These are phyloP conservation scores for Cotesia congregata DNA, from an alignment of 2,888 invertebrate genomes.

Conservation along the genomic window DNA sequence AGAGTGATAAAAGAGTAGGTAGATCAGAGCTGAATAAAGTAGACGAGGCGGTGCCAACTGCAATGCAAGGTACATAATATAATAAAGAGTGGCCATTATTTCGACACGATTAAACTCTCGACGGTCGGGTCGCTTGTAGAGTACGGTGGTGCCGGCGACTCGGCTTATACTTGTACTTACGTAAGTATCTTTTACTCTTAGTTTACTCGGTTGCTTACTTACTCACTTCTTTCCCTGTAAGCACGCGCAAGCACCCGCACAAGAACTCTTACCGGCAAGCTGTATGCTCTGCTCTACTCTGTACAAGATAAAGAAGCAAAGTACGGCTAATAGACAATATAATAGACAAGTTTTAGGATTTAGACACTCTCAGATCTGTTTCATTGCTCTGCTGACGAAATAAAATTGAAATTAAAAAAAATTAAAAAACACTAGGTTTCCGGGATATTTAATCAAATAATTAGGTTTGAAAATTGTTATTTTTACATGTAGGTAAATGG, in stretches of 20 bases:
- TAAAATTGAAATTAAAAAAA: constrained; percentile 70
- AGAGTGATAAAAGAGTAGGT: not conserved
- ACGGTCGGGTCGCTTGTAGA: constrained; percentile 57
- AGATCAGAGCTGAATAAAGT: constrained; percentile 25
- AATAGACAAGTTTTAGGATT: constrained; percentile 3
- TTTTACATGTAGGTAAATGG: too few relatives aligned
- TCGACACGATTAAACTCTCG: constrained; percentile 60
- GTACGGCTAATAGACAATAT: too few relatives aligned
- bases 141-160: constrained; percentile 26
- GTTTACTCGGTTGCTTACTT: not conserved
- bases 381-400: constrained; percentile 56
- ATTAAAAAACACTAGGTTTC: too few relatives aligned
- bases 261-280: not conserved
- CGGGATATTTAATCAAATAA: too few relatives aligned
- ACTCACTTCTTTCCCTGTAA: constrained; percentile 37
- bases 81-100: constrained; percentile 65
- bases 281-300: not conserved
- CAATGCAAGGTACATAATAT: constrained; percentile 58
- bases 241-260: constrained; percentile 44
- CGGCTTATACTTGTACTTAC: constrained; percentile 41
- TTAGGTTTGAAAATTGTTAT: too few relatives aligned
- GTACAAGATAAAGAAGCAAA: not conserved
- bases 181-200: constrained; percentile 42
- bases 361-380: constrained; percentile 15
- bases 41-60: constrained; percentile 46